These are phyloP conservation scores for Danionella dracula DNA, from an alignment of 2,797 vertebrate species.

Conservation along the genomic window DNA sequence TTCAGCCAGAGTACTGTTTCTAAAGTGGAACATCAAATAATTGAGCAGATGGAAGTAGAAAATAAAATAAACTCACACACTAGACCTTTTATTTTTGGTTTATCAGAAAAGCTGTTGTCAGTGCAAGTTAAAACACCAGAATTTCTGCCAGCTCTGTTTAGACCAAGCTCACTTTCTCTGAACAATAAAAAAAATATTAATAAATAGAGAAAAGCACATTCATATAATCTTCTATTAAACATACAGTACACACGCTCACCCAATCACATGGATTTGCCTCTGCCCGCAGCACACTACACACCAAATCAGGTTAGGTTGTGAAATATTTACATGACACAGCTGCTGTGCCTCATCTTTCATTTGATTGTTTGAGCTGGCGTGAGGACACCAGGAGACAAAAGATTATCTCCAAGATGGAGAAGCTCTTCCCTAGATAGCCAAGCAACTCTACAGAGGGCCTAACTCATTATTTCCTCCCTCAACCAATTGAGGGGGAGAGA, in stretches of 20 bases:
- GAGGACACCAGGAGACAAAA: not conserved
- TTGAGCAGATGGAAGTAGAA: too few relatives aligned
- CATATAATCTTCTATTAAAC: too few relatives aligned
- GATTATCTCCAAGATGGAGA: constrained; percentile 23
- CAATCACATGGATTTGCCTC: not conserved
- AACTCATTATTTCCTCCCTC: constrained; percentile 49
- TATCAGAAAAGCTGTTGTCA: too few relatives aligned
- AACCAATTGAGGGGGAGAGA: constrained; percentile 32
- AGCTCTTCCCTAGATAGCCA: constrained; percentile 29
- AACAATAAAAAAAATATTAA: too few relatives aligned
- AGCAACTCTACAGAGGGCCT: constrained; percentile 42
- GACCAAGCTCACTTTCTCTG: too few relatives aligned
- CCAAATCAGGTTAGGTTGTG: constrained; percentile 46
- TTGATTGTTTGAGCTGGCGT: constrained; percentile 50
- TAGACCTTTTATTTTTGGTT: too few relatives aligned
- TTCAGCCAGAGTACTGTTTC: too few relatives aligned
- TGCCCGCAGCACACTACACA: constrained; percentile 13
- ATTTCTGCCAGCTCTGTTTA: too few relatives aligned
- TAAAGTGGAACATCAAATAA: too few relatives aligned
- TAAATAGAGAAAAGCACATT: not conserved
- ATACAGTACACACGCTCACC: not conserved
- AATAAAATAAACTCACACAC: too few relatives aligned
- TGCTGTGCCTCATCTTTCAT: constrained; percentile 61
- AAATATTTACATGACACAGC: constrained; percentile 55
- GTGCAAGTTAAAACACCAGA: too few relatives aligned